These are phyloP conservation scores for Drosophila mettleri DNA, from an alignment of 2,888 invertebrate species.

Conservation along the genomic window DNA sequence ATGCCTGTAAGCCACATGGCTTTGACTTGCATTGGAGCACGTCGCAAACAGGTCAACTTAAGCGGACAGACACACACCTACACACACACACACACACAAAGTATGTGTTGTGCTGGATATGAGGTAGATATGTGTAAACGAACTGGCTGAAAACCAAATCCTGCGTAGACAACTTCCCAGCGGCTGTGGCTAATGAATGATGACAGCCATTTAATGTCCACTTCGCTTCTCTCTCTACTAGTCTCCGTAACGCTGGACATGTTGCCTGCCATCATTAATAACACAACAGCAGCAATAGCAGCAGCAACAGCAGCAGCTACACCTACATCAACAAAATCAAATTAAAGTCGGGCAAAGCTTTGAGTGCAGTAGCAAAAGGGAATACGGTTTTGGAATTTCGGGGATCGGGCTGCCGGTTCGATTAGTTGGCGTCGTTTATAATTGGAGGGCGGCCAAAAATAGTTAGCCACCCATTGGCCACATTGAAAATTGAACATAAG, in stretches of 20 bases:
- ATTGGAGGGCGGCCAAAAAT: constrained; percentile 48
- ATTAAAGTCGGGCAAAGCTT: constrained; percentile 50
- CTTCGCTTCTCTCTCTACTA: not conserved
- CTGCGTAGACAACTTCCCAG: constrained; percentile 61
- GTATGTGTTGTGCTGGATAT: constrained; percentile 37
- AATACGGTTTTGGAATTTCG: constrained; percentile 1
- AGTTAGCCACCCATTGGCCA: constrained; percentile 58
- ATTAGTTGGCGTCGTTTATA: constrained; percentile 33
- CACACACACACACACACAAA: not conserved
- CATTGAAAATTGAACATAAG: constrained; percentile 58
- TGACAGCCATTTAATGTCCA: constrained; percentile 71
- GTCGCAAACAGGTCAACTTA: constrained; percentile 41
- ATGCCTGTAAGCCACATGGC: constrained; percentile 51
- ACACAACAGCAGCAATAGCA: constrained; percentile 37
- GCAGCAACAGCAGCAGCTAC: constrained; percentile 9
- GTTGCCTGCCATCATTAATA: constrained; percentile 60
- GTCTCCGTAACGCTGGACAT: not conserved
- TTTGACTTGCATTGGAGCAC: constrained; percentile 43
- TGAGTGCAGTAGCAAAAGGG: constrained; percentile 4
- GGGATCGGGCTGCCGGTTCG: constrained; percentile 5
- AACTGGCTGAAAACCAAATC: constrained; percentile 46
- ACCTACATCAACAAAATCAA: constrained; percentile 69
- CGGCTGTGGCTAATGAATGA: constrained; percentile 76
- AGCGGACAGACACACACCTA: constrained; percentile 10
- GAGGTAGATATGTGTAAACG: constrained; percentile 65